phyloP scores from a whole-genome alignment of 1,140 invertebrate genomes.

The Habropoda laboriosa region DNA sequence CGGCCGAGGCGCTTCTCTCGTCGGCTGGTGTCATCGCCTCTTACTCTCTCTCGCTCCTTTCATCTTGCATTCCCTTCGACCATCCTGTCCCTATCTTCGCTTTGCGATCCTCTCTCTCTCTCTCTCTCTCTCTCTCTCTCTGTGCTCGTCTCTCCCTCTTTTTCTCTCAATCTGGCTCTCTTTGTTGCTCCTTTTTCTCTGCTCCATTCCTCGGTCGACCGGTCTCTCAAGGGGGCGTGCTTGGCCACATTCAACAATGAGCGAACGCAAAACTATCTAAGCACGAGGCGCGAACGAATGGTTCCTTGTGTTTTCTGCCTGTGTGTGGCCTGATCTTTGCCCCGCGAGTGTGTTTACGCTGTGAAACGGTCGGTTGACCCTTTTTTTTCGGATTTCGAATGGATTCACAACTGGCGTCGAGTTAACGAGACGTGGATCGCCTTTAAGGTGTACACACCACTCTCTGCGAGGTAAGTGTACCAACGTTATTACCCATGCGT shows the following conservation, averaged over 20 bases:
- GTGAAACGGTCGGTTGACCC: slow-evolving; percentile 20
- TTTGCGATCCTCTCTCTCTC: slow-evolving; percentile 11
- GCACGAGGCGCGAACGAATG: slow-evolving; percentile 67
- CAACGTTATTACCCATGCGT: not conserved
- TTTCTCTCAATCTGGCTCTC: not conserved
- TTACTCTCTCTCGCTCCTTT: slow-evolving; percentile 35
- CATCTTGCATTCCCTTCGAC: slow-evolving; percentile 47
- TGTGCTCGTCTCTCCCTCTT: slow-evolving; percentile 5
- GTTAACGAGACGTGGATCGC: slow-evolving; percentile 12
- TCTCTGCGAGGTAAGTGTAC: slow-evolving; percentile 9
- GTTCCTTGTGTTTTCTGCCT: slow-evolving; percentile 47
- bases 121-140: not conserved
- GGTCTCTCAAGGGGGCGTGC: slow-evolving; percentile 68
- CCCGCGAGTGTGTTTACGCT: slow-evolving; percentile 33
- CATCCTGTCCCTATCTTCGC: slow-evolving; percentile 36
- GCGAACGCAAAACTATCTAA: slow-evolving; percentile 70
- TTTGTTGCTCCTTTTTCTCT: slow-evolving; percentile 21
- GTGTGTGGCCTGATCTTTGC: slow-evolving; percentile 54
- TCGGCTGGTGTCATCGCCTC: slow-evolving; percentile 17
- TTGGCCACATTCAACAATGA: slow-evolving; percentile 68
- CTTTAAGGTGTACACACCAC: not conserved
- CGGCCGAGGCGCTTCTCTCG: slow-evolving; percentile 5
- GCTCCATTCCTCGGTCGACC: slow-evolving; percentile 60
- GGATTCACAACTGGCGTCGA: slow-evolving; percentile 24
- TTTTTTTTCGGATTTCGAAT: slow-evolving; percentile 31